Percentiles rank a stretch among this genome's conserved stretches.
Conservation (phyloP, 2,113 vertebrate genomes). For the mouse (Mus musculus) region GRCm39 chr6:22579501-22580000, state of each 20-base stretch:
- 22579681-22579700: neutral
- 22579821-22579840: no score
- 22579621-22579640: neutral
- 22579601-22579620: neutral
- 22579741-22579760: neutral
- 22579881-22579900: neutral
- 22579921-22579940: neutral
- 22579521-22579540: no score
- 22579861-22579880: neutral
- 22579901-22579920: neutral
- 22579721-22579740: neutral
- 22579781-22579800: neutral
- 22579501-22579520: no score
- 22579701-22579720: neutral
- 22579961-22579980: neutral
- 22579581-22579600: no score
- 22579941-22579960: neutral
- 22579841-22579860: neutral
- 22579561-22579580: no score
- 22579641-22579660: neutral
- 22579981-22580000: neutral
- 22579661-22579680: neutral
- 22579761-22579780: neutral
- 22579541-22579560: no score
- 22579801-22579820: neutral